Evolutionary conservation across 2,113 vertebrate genomes (phyloP), one percentile per base, ranked within the genome.

Genomic region (Scopus umbretta): DNA sequence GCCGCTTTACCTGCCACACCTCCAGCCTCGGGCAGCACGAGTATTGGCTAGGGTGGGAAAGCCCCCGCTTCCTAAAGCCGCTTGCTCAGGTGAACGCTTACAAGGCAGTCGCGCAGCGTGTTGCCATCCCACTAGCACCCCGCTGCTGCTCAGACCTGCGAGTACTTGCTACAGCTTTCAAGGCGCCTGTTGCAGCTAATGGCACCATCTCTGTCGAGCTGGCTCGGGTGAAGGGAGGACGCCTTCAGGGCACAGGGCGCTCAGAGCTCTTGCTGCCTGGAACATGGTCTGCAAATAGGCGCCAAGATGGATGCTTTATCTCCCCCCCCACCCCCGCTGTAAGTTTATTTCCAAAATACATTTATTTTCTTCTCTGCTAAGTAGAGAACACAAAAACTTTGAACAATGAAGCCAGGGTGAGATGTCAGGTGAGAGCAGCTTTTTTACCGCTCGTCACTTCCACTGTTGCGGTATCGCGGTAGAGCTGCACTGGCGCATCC

Each of bases 91-190:
- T 45, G 61, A 34, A 34, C 0, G 0, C 14, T 40, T 7, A 29
- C 12, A 29, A 17, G n/a, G 55, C 32, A 30, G 47, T 3, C 10
- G 2, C 1, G 3, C 15, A 2, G 42, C 4, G 10, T 5, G 16
- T 20, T 42, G 6, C 49, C 50, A 8, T 16, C 42, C 59, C 42
- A 11, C 18, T 18, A 36, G 15, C 53, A 26, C 32, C 36, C 17
- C 3, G 13, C 32, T 2, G 1, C 45, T 8, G 26, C 43, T 52
- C 16, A 12, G 20, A 20, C 38, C 36, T 40, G 12, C 1, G 8
- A 40, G 11, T 29, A 34, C 27, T 21, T 68, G 70, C 22, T 25
- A 13, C 14, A 34, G 30, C 25, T 59, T 36, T 26, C 34, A 22
- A 40, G 25, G 14, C 15, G n/a, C 13, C 25, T 19, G 2, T 45